Conservation (phyloP, 2,888 invertebrate species). For the Clivina fossor region DNA sequence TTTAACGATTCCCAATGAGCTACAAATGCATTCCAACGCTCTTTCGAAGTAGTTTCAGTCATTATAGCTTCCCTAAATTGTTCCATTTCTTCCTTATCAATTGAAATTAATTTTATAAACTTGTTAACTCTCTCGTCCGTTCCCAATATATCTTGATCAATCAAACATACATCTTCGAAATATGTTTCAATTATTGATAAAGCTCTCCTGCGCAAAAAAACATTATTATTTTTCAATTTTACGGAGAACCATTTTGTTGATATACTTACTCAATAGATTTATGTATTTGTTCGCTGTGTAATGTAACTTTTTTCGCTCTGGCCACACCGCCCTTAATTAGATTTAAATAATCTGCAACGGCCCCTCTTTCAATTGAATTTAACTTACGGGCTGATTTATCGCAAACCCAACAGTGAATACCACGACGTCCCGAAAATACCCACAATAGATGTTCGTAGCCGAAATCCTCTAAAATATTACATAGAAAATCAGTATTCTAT, state of each 20-base stretch:
- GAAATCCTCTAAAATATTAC: constrained; percentile 78
- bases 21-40: constrained; percentile 70
- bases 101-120: constrained; percentile 71
- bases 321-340: constrained; percentile 73
- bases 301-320: constrained; percentile 71
- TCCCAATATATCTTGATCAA: constrained; percentile 83
- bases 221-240: constrained; percentile 8
- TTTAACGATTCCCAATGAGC: constrained; percentile 47
- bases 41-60: constrained; percentile 57
- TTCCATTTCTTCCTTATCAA: constrained; percentile 59
- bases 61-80: constrained; percentile 47
- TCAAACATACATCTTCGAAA: constrained; percentile 74
- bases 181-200: constrained; percentile 71
- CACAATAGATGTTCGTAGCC: constrained; percentile 91
- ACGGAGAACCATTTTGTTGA: neutral
- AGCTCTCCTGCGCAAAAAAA: constrained; percentile 68
- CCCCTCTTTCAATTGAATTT: constrained; percentile 69
- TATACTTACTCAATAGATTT: constrained; percentile 68
- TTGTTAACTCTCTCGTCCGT: constrained; percentile 67
- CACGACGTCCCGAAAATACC: constrained; percentile 98
- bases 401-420: constrained; percentile 98
- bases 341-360: constrained; percentile 88
- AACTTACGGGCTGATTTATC: constrained; percentile 82
- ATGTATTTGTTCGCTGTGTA: constrained; percentile 72
- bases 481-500: too few species aligned